Base-by-base conservation (phyloP, 2,113 vertebrate genomes). In the Antechinus flavipes region DNA sequence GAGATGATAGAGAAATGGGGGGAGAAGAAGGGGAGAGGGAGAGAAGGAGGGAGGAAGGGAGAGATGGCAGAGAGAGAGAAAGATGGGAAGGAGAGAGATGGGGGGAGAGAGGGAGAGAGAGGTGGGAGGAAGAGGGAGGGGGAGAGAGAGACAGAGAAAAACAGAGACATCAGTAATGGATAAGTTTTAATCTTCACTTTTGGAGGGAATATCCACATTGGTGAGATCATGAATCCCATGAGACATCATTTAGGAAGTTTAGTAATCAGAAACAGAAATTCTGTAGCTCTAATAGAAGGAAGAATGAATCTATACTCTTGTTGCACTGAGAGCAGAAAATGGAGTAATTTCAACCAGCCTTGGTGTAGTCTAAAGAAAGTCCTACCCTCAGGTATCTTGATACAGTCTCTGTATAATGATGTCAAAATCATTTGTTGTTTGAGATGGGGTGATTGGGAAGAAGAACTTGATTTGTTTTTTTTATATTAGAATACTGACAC, bases 401-500 rank as follows among this genome's bases (percentile, higher is more conserved):
- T 1, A 11, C 52, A 30, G 94, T 76, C n/a, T 84, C 68, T 84
- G 35, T 90, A 93, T 53, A 90, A 42, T 91, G 90, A 89, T 54
- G 84, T 55, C 27, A 46, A 54, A 91, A 96, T 50, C 90, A 9
- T 58, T 1, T 94, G 47, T 94, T 89, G 35, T 90, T 95, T 92
- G 93, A 90, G 92, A 91, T 25, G 4, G 22, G 93, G 92, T 93
- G 76, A 23, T 54, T 54, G 56, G 56, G 56, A 90, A 92, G n/a
- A 91, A 84, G 53, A 92, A 42, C 97, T 91, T 96, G 30, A 24
- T n/a, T 84, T 50, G 35, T 42, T 94, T 50, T 68, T 42, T 94
- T 94, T 53, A 8, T 92, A n/a, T 35, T 93, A 84, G 50, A 30
- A 95, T 91, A 42, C 90, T 98, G 94, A 50, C 76, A 90, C 16